Conservation (phyloP, 2,113 vertebrate genomes). For the Phalacrocorax pelagicus region DNA sequence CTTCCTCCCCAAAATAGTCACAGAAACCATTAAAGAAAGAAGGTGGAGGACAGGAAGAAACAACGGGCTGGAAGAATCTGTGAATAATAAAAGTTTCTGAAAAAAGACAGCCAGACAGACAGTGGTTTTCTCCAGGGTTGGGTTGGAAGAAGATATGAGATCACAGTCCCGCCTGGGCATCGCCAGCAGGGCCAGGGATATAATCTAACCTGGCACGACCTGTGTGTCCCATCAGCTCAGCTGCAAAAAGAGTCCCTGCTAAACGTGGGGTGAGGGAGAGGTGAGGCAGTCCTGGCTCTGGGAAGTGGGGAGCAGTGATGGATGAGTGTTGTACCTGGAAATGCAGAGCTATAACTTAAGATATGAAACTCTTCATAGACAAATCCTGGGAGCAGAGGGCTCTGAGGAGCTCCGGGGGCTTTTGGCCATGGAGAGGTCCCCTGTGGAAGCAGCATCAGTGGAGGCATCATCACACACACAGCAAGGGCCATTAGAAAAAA, state of each 20-base stretch:
- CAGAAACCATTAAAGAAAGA: not conserved
- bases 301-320: not conserved
- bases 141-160: not conserved
- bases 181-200: not conserved
- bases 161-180: not conserved
- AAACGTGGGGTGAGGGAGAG: rapidly evolving
- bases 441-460: not conserved
- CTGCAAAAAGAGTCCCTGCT: rapidly evolving
- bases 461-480: rapidly evolving
- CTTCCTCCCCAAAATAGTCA: not conserved
- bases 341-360: not conserved
- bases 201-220: not conserved
- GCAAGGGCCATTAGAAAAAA: not conserved
- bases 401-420: not conserved
- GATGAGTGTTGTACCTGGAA: not conserved
- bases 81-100: not conserved
- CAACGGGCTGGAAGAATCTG: not conserved
- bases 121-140: not conserved
- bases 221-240: not conserved
- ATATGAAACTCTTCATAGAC: not conserved
- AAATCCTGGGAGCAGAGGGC: not conserved
- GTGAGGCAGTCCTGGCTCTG: not conserved
- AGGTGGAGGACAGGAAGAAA: not conserved
- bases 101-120: not conserved
- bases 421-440: not conserved